Base-by-base conservation (phyloP, 2,113 vertebrate genomes). In the Orycteropus afer region DNA sequence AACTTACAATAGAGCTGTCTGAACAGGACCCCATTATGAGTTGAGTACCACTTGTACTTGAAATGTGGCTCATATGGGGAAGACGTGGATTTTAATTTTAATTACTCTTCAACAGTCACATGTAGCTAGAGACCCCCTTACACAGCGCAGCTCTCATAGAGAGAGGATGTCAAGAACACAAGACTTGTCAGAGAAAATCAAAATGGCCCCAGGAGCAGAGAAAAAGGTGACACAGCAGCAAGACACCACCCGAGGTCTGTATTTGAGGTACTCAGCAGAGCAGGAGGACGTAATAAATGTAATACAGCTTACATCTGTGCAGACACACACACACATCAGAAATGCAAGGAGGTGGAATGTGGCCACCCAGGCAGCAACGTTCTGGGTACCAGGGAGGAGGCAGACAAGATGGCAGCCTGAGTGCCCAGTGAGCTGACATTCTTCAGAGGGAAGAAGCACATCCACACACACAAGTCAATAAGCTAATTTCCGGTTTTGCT, bases 361-460 rank as follows among this genome's bases (percentile, higher is more conserved):
- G 45, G 37, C 27, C 5, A 4, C 25, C 7, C 1, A 40, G 37
- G 42, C 23, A 1, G 45, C n/a, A 22, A 53, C 2, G n/a, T 6
- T 17, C 9, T 18, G 0, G 57, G 17, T 51, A 67, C 69, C 11
- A 7, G 25, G 1, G 32, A 23, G 4, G 47, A 40, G 57, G 34
- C 27, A 25, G 53, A 17, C 45, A 25, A n/a, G 47, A 23, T 5
- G 14, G 20, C 73, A 34, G 25, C 9, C 12, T 0, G 0, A 32
- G 22, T 1, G 17, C 47, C 27, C 11, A 5, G 73, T 17, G 1
- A 49, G 23, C 7, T 45, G 65, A 67, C 20, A 15, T 27, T 22
- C 53, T 76, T 7, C 23, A 53, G 37, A 53, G 18, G 34, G 40
- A 32, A 2, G 11, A 29, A 45, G 63, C 15, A 76, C 20, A 7